Evolutionary conservation across 2,888 invertebrate genomes (phyloP), one percentile per base, ranked within the genome.

Genomic region (Dasypolia templi): DNA sequence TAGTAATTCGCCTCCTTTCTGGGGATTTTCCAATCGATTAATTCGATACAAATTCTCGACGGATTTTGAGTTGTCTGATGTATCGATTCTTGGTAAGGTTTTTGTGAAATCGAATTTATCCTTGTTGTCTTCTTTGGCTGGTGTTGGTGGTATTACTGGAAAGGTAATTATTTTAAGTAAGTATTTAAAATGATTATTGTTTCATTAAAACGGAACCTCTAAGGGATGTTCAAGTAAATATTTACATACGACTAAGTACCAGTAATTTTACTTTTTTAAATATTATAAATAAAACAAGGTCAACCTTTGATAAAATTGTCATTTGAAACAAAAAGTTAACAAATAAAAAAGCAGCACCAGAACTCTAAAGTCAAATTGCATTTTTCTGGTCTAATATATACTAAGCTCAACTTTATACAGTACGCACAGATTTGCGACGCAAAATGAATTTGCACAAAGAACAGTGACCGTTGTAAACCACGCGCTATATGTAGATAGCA

Each of bases 131-230:
- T 93, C 94, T 7, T 91, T 90, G 17, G 93, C 94, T 61, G 96
- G 96, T 39, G 96, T 96, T 6, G 96, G 96, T 63, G 96, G 96
- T 75, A 96, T 96, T 71, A 96, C 96, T 96, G 90, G 7, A 93
- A 94, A 74, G 72, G 32, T 3, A 29, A 59, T 63, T 19, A 17
- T 22, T 3, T 59, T 59, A 3, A 9, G 39, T 79, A 4, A 71
- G n/a, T n/a, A 49, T 77, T 19, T 3, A n/a, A 61, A 9, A 17
- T 26, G 3, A 7, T 3, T 0, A 12, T 0, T 1, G 9, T 7
- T 49, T n/a, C 0, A 42, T 44, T 39, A 32, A 44, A 53, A 14
- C 3, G 2, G 2, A 29, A 39, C 1, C 3, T 39, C 6, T 17
- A 26, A 22, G 3, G 22, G 19, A 0, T 26, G 22, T n/a, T 39